phyloP scores from a whole-genome alignment of 2,888 invertebrate species.

The Tridacna gigas region DNA sequence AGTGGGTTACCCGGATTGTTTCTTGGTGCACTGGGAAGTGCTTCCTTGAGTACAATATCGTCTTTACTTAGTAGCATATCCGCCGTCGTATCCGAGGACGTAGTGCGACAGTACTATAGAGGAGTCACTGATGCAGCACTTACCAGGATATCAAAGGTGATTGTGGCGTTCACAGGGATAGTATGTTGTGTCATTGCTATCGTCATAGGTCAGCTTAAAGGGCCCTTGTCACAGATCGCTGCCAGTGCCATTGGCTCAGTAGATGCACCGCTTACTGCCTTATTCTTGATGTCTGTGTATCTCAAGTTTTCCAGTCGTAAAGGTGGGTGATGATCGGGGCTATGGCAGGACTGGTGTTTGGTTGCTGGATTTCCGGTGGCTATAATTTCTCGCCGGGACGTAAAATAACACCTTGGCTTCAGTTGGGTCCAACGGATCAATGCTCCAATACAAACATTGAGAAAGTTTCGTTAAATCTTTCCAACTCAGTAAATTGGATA shows the following conservation, averaged over 20 bases:
- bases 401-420: conserved; percentile 62
- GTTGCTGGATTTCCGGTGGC: conserved; percentile 64
- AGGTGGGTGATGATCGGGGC: conserved; percentile 67
- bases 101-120: conserved; percentile 23
- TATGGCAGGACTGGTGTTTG: conserved; percentile 49
- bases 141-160: conserved; percentile 39
- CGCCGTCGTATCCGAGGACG: conserved; percentile 43
- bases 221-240: conserved; percentile 53
- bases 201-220: conserved; percentile 45
- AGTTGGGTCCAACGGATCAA: conserved; percentile 65
- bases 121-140: conserved; percentile 35
- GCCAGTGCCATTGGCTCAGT: conserved; percentile 45
- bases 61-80: conserved; percentile 48
- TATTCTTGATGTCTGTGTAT: conserved; percentile 50
- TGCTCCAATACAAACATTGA: conserved; percentile 44
- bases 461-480: background rate
- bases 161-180: conserved; percentile 42
- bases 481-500: background rate
- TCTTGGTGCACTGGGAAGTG: conserved; percentile 44
- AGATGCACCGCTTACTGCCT: conserved; percentile 37
- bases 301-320: conserved; percentile 38
- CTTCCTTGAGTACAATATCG: conserved; percentile 51
- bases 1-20: conserved; percentile 46
- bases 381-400: conserved; percentile 62
- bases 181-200: conserved; percentile 45